phyloP scores from a whole-genome alignment of 2,113 vertebrate species.

The Porphyrio hochstetteri region DNA sequence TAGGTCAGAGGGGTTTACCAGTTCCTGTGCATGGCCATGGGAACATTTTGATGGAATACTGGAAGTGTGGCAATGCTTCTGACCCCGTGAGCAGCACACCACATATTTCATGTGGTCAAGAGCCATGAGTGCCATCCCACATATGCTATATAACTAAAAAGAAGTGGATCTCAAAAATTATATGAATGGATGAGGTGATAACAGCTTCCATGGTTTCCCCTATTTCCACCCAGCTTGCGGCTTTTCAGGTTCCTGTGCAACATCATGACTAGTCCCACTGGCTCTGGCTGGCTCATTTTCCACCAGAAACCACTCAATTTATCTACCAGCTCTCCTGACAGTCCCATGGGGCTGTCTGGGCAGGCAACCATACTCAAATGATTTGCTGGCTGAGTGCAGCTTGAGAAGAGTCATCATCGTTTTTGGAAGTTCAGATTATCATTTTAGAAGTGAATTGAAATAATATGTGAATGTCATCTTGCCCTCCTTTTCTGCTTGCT shows the following conservation, averaged over 20 bases:
- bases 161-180: background rate
- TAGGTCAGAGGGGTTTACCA: background rate
- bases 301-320: background rate
- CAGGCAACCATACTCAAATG: background rate
- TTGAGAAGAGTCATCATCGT: background rate
- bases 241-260: background rate
- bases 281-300: background rate
- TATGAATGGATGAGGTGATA: background rate
- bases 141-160: background rate
- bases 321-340: background rate
- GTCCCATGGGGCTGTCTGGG: background rate
- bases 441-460: background rate
- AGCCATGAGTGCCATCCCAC: background rate
- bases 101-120: background rate
- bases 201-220: background rate
- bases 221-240: background rate
- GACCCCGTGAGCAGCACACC: background rate
- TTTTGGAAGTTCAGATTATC: background rate
- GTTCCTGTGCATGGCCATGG: background rate
- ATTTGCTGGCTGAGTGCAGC: background rate
- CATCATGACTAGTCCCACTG: background rate
- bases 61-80: background rate
- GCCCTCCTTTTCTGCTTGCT: background rate
- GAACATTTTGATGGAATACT: background rate
- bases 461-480: background rate